Percentiles rank a stretch among this genome's conserved stretches.
phyloP scores from a whole-genome alignment of 2,888 invertebrate species.

The Parelbella ahira region DNA sequence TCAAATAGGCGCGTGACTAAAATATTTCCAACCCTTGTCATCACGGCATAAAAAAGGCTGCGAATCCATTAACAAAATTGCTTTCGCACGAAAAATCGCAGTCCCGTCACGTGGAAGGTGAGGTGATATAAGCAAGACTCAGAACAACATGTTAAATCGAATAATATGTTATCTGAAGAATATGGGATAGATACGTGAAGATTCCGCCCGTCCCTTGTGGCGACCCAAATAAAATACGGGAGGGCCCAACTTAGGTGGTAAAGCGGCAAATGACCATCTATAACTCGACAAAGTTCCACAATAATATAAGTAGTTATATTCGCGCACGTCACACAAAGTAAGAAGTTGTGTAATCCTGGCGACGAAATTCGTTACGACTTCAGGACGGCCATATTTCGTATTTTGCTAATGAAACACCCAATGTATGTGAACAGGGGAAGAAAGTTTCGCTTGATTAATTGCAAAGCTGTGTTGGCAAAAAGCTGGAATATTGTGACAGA shows the following conservation, averaged over 20 bases:
- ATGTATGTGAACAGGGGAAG: slow-evolving; percentile 24
- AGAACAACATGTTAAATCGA: slow-evolving; percentile 18
- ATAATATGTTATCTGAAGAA: slow-evolving; percentile 18
- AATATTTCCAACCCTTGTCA: too few relatives aligned
- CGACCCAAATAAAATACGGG: slow-evolving; percentile 32
- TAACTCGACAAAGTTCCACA: slow-evolving; percentile 30
- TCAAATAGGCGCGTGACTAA: too few relatives aligned
- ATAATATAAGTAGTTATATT: slow-evolving; percentile 26
- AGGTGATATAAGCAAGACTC: slow-evolving; percentile 15
- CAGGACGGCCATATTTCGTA: slow-evolving; percentile 28
- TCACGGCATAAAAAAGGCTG: too few relatives aligned
- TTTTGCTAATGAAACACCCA: slow-evolving; percentile 26
- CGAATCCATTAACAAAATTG: slow-evolving; percentile 12
- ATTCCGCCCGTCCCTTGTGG: slow-evolving; percentile 19
- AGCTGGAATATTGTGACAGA: slow-evolving; percentile 19
- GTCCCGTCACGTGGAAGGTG: slow-evolving; percentile 3
- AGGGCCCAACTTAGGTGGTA: slow-evolving; percentile 32
- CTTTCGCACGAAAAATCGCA: slow-evolving; percentile 8
- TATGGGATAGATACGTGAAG: slow-evolving; percentile 16
- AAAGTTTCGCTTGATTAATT: slow-evolving; percentile 25
- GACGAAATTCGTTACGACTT: slow-evolving; percentile 33
- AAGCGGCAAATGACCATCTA: slow-evolving; percentile 32
- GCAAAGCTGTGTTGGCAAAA: slow-evolving; percentile 24
- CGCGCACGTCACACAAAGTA: slow-evolving; percentile 30
- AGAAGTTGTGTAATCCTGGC: slow-evolving; percentile 32